Conservation (phyloP, 2,797 vertebrate genomes). For the Apogon hyalosoma region DNA sequence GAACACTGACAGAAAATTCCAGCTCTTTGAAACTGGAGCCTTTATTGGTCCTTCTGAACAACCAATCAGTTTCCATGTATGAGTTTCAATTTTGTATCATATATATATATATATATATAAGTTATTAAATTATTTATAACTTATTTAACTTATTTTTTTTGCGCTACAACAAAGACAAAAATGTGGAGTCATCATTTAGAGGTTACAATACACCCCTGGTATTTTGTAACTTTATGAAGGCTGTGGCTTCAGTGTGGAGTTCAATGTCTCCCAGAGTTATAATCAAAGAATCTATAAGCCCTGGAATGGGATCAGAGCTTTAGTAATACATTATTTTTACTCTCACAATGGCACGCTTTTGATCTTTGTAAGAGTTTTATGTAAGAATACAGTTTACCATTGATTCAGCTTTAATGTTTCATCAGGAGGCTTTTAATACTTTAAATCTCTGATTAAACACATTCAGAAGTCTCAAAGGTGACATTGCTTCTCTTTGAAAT, state of each 20-base stretch:
- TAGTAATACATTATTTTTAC: conserved; percentile 35
- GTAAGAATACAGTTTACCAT: conserved; percentile 66
- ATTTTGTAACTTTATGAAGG: no score
- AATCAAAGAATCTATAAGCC: conserved; percentile 36
- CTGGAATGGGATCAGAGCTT: conserved; percentile 61
- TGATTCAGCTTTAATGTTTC: conserved; percentile 66
- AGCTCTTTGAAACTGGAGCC: no score
- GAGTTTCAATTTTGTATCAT: no score
- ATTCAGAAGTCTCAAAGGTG: conserved; percentile 58
- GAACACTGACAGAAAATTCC: no score
- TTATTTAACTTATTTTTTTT: no score
- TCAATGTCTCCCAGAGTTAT: conserved; percentile 15
- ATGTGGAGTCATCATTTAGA: no score
- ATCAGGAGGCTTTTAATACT: conserved; percentile 51
- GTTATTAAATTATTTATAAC: no score
- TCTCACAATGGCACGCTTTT: conserved; percentile 58
- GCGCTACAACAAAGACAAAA: no score
- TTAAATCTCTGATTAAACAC: conserved; percentile 70
- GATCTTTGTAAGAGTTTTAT: conserved; percentile 64
- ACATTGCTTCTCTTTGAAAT: conserved; percentile 74
- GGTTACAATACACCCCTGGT: no score
- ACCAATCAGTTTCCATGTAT: no score
- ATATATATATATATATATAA: no score
- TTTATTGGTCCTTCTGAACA: no score
- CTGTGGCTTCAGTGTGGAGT: conserved; percentile 32